Evolutionary conservation across 2,888 invertebrate genomes (phyloP), one percentile per base, ranked within the genome.

Genomic region (Conomelus anceps): DNA sequence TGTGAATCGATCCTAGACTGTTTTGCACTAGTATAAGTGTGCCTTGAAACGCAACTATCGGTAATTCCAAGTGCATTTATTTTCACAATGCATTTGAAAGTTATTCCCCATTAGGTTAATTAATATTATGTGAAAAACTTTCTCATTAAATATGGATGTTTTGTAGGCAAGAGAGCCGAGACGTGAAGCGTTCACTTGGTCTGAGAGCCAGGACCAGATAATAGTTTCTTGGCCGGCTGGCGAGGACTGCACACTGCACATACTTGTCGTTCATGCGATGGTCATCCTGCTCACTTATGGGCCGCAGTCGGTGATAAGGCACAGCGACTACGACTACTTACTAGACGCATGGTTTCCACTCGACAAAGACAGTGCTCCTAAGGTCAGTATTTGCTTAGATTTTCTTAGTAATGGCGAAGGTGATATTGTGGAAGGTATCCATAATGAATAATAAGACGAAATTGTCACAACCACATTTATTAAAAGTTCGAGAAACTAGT

Each of bases 311-410:
- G 89, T 90, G n/a, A 89, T 90, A 4, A 17, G 7, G 23, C 86
- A 41, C 17, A 88, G 88, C 9, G 91, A 92, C 89, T 95, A 94
- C 91, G 93, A 94, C 86, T 94, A 94, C 88, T 94, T 97, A 91
- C 94, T 98, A 92, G 97, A 98, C 92, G 96, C 96, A 41, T 99
- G 99, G 98, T 98, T 98, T 92, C 97, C 97, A 0, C 93, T 94
- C 23, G 95, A 96, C 84, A 94, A 94, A 89, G 96, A 96, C 89
- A 95, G 90, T 23, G 89, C 96, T 22, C 98, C 98, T 0, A 95
- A 96, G 91, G 92, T 92, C 88, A 89, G 85, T n/a, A 41, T 85
- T 13, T 41, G 41, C 41, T 41, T 13, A 11, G 17, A n/a, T n/a
- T n/a, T n/a, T n/a, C n/a, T n/a, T n/a, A n/a, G n/a, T n/a, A n/a